These are phyloP conservation scores for Notiomystis cincta DNA, from an alignment of 2,113 vertebrate species.

Conservation along the genomic window DNA sequence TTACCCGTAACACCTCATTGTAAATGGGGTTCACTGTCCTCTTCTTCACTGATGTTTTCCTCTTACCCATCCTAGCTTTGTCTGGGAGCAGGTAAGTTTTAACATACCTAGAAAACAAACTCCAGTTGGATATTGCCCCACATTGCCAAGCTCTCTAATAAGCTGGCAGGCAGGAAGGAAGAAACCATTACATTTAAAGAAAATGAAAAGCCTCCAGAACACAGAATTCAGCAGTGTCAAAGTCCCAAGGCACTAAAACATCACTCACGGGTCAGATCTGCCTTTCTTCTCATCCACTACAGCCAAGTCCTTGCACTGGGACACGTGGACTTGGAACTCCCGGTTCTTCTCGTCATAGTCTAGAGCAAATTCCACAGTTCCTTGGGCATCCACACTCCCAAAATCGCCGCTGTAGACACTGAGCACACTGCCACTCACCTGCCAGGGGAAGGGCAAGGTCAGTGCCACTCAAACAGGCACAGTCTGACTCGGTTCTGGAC, in stretches of 20 bases:
- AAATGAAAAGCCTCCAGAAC: neutral
- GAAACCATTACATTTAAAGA: neutral
- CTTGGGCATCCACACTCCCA: slow-evolving; percentile 71
- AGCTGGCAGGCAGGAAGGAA: neutral
- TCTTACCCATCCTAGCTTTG: slow-evolving; percentile 75
- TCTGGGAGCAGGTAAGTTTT: slow-evolving; percentile 75
- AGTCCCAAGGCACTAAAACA: neutral
- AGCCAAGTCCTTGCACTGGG: slow-evolving; percentile 72
- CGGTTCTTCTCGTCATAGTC: slow-evolving; percentile 72
- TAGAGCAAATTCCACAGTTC: slow-evolving; percentile 69
- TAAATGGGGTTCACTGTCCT: slow-evolving; percentile 70
- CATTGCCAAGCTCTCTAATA: neutral
- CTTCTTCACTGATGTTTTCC: slow-evolving; percentile 73
- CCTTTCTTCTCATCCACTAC: slow-evolving; percentile 72
- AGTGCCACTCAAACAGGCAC: neutral
- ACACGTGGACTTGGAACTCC: slow-evolving; percentile 71
- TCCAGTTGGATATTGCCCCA: neutral
- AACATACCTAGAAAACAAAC: slow-evolving; percentile 58
- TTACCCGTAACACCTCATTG: slow-evolving; percentile 71
- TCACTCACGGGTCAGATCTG: slow-evolving; percentile 74
- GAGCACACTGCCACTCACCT: slow-evolving; percentile 74
- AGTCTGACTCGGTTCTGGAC: neutral
- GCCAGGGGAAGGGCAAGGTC: neutral
- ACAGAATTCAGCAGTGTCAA: neutral
- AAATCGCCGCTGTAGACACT: slow-evolving; percentile 73